These are phyloP conservation scores for Orthonychiurus folsomi DNA, from an alignment of 2,888 invertebrate genomes.

Conservation along the genomic window DNA sequence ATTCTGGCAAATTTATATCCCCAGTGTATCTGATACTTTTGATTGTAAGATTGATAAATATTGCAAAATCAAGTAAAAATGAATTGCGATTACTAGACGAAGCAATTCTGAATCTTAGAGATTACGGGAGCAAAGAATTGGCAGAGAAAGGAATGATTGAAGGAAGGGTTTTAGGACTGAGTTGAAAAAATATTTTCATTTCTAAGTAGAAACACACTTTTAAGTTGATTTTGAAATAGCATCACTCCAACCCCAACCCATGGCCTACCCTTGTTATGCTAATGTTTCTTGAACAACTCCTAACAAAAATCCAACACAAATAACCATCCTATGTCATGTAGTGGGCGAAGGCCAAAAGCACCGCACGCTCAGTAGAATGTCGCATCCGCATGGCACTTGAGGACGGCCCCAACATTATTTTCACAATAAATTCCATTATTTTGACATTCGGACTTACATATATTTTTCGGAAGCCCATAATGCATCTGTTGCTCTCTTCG, in stretches of 20 bases:
- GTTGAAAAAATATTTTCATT: slow-evolving; percentile 1
- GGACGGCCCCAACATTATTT: neutral
- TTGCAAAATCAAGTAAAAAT: no score
- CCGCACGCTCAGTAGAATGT: neutral
- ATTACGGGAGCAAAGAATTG: neutral
- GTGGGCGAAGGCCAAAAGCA: neutral
- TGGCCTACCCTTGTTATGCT: neutral
- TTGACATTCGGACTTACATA: no score
- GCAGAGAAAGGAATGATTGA: neutral
- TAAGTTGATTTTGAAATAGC: no score
- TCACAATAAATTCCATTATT: neutral
- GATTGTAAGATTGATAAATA: no score
- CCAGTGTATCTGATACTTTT: no score
- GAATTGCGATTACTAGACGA: no score
- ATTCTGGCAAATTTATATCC: no score
- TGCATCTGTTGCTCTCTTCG: no score
- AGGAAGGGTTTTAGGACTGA: neutral
- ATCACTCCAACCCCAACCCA: neutral
- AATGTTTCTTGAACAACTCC: neutral
- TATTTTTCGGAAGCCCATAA: no score
- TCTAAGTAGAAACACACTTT: neutral
- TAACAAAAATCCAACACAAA: no score
- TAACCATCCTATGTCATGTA: no score
- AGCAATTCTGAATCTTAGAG: neutral
- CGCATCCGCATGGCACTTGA: neutral